A percentile compares a stretch with the other conserved stretches of the same genome.
Conservation (phyloP, 2,888 invertebrate genomes). For the Cerastis rubricosa region DNA sequence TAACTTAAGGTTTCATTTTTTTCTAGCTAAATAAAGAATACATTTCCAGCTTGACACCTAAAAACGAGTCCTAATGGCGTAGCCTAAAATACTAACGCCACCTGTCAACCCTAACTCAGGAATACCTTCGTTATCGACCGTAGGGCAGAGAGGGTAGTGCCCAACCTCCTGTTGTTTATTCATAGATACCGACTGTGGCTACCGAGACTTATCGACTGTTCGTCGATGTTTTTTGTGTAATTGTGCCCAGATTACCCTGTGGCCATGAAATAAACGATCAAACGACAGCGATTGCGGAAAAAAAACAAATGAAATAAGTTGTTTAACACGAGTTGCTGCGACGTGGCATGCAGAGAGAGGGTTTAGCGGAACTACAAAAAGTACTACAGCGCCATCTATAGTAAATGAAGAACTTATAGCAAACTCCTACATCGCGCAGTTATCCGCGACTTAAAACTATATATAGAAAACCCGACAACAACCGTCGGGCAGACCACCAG, state of each 20-base stretch:
- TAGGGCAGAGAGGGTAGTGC: background rate
- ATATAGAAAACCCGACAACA: no score
- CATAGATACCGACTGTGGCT: constrained; percentile 7
- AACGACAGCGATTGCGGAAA: background rate
- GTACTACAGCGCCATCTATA: no score
- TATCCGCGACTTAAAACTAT: no score
- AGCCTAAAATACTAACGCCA: background rate
- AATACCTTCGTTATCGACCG: constrained; percentile 34
- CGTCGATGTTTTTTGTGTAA: constrained; percentile 24
- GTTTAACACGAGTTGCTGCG: background rate
- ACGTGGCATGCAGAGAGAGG: background rate
- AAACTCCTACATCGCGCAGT: no score
- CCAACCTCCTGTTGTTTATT: constrained; percentile 37
- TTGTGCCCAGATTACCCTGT: constrained; percentile 17
- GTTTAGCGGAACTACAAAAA: no score
- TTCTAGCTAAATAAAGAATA: background rate
- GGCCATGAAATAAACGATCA: background rate
- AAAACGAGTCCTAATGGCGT: background rate
- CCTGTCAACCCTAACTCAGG: constrained; percentile 38
- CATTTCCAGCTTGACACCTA: background rate
- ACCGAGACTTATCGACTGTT: constrained; percentile 13
- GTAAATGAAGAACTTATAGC: no score
- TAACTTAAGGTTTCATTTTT: background rate
- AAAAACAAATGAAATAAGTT: background rate
- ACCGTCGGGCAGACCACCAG: no score